Base-by-base conservation (phyloP, 2,797 vertebrate genomes). In the Tachyglossus aculeatus region DNA sequence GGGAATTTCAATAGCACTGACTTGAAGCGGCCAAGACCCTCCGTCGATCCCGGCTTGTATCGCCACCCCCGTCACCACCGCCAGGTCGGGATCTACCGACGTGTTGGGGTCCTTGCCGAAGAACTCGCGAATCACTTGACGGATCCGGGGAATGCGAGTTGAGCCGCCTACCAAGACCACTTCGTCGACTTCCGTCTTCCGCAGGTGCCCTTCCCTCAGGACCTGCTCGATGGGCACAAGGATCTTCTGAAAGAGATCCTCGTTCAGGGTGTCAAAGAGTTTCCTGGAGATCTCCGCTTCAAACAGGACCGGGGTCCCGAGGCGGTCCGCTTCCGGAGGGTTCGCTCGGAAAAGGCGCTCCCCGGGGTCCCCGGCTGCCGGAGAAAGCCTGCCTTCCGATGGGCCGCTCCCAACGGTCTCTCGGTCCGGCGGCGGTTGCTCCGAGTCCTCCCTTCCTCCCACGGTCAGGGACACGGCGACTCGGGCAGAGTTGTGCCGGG, bases 21-120 rank as follows among this genome's bases (percentile, higher is more conserved):
- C 98, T 91, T 98, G 96, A 36, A 99, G 88, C 50, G 98, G 98
- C 98, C 98, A 99, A 11, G 98, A 96, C 8, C 97, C 98, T 1
- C 95, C 96, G 93, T 98, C 95, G 77, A 99, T 99, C 52, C 98
- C 98, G 1, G 98, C 98, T 84, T 99, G 98, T 61, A 99, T 95
- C 44, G 98, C 96, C 80, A 98, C 97, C 0, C 98, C 98, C 0
- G 76, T 99, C 19, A 99, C 98, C 78, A 99, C 98, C 0, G 98
- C 98, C 74, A 99, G 83, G 83, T 99, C 98, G 0, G 98, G 98
- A 88, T 99, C 96, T 34, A 99, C 96, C 0, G 96, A 96, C 0
- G 96, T 99, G 90, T 99, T 99, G 18, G 96, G 97, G 16, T 98
- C 93, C 90, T 98, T 99, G 33, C 94, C 94, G 76, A 99, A 99